Base-by-base conservation (phyloP, 2,797 vertebrate species). In the Amblyraja radiata region DNA sequence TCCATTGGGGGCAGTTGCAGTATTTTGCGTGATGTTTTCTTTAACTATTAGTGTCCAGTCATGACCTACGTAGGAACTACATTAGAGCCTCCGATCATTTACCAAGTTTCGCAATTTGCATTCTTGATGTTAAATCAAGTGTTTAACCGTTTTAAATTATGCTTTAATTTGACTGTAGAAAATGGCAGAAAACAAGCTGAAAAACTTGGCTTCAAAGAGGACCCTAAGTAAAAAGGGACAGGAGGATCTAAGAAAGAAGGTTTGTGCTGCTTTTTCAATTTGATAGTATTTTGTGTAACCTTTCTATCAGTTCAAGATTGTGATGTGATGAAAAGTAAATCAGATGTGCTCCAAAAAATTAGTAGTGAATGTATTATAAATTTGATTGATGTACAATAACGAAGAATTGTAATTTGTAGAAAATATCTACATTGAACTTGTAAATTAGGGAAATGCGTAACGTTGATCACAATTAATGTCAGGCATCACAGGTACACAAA, bases 101-200 rank as follows among this genome's bases (percentile, higher is more conserved):
- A 68, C 84, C 63, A 68, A 8, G 84, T 88, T 65, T 88, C 32
- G 63, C 32, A 32, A 32, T 88, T 21, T 88, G 61, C 84, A 68
- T 16, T 32, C 84, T 21, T 88, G 84, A 32, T 65, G 84, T 88
- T 68, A 88, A 88, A 2, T n/a, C n/a, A 65, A 23, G 63, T 68
- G 84, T 88, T 74, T 32, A 88, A 88, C 84, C 16, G 2, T 16
- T 16, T 88, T 36, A 36, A 88, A 68, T 88, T 2, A 18, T 88
- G 7, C 84, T 92, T 18, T 93, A 21, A 63, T 93, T 93, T 94
- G 95, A n/a, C 94, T 96, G 96, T 93, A 93, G 94, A 97, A 94
- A 84, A 97, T 97, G 97, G 96, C 97, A 93, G 97, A 97, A 93
- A 96, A 95, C 96, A 97, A 97, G 93, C 96, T 96, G 93, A 97